Base-by-base conservation (phyloP, 2,797 vertebrate species). In the Myotis pilosus region DNA sequence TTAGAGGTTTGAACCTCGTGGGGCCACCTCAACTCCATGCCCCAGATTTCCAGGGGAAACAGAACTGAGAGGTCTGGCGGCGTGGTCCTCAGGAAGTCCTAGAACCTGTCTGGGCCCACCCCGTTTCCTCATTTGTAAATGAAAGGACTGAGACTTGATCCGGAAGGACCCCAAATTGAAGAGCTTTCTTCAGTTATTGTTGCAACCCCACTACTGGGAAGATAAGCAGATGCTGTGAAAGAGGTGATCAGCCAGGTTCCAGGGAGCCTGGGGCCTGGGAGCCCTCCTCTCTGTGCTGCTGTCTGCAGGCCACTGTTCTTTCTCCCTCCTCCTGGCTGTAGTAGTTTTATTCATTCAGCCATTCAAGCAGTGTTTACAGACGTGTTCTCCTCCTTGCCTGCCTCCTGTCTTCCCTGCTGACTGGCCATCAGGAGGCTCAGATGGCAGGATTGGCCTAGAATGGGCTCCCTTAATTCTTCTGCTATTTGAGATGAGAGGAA, bases 351-450 rank as follows among this genome's bases (percentile, higher is more conserved):
- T 85, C 80, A 86, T 76, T 91, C 38, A 88, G 12, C 47, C 78
- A 1, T 78, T 87, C 33, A 68, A 4, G 12, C 44, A 33, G 1
- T 92, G 85, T 95, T 94, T 95, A 66, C 88, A 92, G 91, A 91
- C 28, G 4, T 93, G 74, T 89, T 92, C 81, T 87, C 75, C 36
- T 79, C 55, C n/a, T 22, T 12, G 68, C 38, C 62, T 93, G 53
- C 90, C 87, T 93, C 66, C 49, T 92, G 78, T 76, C 78, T 93
- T 90, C n/a, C 36, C 64, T 95, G 95, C 92, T 92, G 81, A 82
- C 33, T 88, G 92, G 82, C 93, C 92, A 72, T 87, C 69, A 86
- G 96, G 91, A 94, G 71, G 71, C 79, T 64, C 95, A 92, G 94
- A 94, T 96, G 95, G 93, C 84, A 91, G 89, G 85, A 96, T 71